phyloP scores from a whole-genome alignment of 2,797 vertebrate genomes.

The Phylloscopus collybita region DNA sequence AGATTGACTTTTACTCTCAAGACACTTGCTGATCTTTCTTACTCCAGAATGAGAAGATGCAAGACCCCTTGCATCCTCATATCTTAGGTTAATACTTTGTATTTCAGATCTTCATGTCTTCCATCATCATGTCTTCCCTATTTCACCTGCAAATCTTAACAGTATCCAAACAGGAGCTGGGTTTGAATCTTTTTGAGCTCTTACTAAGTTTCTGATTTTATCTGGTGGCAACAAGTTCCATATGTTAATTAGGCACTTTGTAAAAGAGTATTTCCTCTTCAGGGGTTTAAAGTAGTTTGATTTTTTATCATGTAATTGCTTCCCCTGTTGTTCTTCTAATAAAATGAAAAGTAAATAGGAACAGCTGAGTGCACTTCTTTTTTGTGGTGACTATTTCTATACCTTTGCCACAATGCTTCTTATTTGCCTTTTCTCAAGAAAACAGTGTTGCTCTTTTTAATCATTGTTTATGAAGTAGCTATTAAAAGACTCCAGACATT shows the following conservation, averaged over 20 bases:
- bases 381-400: slow-evolving; percentile 26
- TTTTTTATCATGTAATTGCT: slow-evolving; percentile 32
- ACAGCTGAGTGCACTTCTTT: not conserved
- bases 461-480: slow-evolving; percentile 50
- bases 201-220: slow-evolving; percentile 3
- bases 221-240: not conserved
- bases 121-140: not conserved
- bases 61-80: not conserved
- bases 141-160: not conserved
- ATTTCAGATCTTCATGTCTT: not conserved
- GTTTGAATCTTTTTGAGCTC: not conserved
- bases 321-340: slow-evolving; percentile 31
- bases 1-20: not conserved
- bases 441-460: slow-evolving; percentile 58
- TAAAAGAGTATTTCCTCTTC: slow-evolving; percentile 18
- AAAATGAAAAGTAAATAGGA: slow-evolving; percentile 56
- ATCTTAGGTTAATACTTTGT: not conserved
- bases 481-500: slow-evolving; percentile 57
- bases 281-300: not conserved
- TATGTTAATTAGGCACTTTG: slow-evolving; percentile 22
- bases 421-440: slow-evolving; percentile 58
- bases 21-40: not conserved
- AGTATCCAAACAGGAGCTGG: not conserved
- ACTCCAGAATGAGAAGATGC: not conserved
- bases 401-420: not conserved